Evolutionary conservation across 2,888 invertebrate genomes (phyloP).

Genomic region (Oscheius sp.): DNA sequence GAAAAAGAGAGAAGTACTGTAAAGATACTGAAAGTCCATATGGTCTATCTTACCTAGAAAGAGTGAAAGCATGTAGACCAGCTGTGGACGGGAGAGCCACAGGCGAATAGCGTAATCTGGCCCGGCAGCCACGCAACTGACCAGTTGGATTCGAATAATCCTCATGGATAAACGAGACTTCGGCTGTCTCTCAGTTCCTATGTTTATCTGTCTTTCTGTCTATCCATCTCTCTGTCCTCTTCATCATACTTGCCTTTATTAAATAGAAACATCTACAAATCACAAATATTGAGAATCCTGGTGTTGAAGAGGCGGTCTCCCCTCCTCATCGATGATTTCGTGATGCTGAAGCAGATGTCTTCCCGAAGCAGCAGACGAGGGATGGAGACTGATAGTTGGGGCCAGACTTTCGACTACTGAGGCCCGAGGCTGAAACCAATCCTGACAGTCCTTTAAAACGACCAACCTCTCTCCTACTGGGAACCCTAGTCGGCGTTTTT

Average conservation of each 20-base stretch:
- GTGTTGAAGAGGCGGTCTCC: constrained; percentile 22
- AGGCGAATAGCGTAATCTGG: constrained; percentile 17
- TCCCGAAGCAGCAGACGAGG: constrained; percentile 1
- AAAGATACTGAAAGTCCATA: no score
- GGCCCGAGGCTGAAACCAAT: neutral
- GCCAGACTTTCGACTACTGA: neutral
- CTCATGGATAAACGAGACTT: no score
- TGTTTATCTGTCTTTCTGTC: no score
- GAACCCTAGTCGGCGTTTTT: constrained; percentile 24
- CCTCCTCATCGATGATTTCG: constrained; percentile 15
- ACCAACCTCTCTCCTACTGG: constrained; percentile 26
- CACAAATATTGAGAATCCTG: constrained; percentile 28
- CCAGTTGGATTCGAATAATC: constrained; percentile 16
- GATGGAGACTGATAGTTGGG: constrained; percentile 2
- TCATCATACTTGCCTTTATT: no score
- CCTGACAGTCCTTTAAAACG: neutral
- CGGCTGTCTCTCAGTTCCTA: no score
- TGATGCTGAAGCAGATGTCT: neutral
- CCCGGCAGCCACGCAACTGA: constrained; percentile 5
- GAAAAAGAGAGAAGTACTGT: neutral
- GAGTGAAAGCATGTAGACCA: constrained; percentile 16
- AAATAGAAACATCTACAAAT: neutral
- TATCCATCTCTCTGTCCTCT: no score
- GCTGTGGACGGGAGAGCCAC: neutral
- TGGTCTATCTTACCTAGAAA: neutral